Evolutionary conservation across 2,797 vertebrate genomes (phyloP), one percentile per base, ranked within the genome.

Genomic region (Sebastes minor): DNA sequence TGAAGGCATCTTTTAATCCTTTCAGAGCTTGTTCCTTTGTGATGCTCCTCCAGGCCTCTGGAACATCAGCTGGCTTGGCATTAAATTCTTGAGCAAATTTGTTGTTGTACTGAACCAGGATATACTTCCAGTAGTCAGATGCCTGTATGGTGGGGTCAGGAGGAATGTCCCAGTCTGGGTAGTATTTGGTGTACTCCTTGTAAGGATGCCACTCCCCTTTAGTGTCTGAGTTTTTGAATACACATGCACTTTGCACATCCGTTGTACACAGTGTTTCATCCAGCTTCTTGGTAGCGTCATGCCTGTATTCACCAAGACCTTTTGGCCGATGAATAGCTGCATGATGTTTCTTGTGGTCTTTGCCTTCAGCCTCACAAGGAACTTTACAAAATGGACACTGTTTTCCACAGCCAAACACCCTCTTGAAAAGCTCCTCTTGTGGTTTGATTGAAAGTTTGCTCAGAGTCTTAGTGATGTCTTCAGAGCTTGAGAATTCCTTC

Each of bases 61-160:
- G 95, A 8, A 94, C 71, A 63, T 88, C 65, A 46, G 92, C 94
- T 69, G 91, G 90, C 9, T 91, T 38, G 1, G 65, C 52, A 0
- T 64, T 0, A 8, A 74, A 92, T 4, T 4, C 0, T n/a, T 86
- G 0, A 62, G 94, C 91, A 88, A 94, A 91, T 23, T 59, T 16
- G 0, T 82, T 4, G 30, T 94, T 95, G 78, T 88, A 90, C 23
- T 20, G 63, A 0, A 76, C 83, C 65, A 95, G 74, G 20, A 94
- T 89, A 73, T 85, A 93, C 73, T 93, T 95, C 92, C 94, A 95
- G 83, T 91, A 93, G 70, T 93, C 85, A 22, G 93, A 89, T 0
- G 92, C 85, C 53, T 92, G 8, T 8, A 77, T 61, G 23, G 55
- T 81, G 13, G 0, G 0, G 56, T 94, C 93, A 18, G 89, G 86